These are phyloP conservation scores for Poecilia wingei DNA, from an alignment of 2,797 vertebrate genomes.

Conservation along the genomic window DNA sequence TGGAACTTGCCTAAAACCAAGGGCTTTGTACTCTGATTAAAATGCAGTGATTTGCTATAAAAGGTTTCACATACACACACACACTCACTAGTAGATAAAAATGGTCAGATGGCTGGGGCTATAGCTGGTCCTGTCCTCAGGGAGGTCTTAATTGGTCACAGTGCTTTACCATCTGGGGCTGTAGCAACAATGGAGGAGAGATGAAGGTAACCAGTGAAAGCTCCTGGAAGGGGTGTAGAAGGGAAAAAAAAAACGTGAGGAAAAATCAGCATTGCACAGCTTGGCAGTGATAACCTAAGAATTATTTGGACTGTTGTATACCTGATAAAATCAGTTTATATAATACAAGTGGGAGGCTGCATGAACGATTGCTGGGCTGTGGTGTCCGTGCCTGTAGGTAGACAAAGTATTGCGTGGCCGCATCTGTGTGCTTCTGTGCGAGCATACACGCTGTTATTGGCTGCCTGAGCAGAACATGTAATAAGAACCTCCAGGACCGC, in stretches of 20 bases:
- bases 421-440: slow-evolving; percentile 21
- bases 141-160: slow-evolving; percentile 84
- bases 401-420: slow-evolving; percentile 33
- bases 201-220: slow-evolving; percentile 59
- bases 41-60: slow-evolving; percentile 56
- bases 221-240: slow-evolving; percentile 47
- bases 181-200: slow-evolving; percentile 58
- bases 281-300: slow-evolving; percentile 56
- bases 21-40: slow-evolving; percentile 67
- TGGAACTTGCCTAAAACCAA: slow-evolving; percentile 41
- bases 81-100: slow-evolving; percentile 24
- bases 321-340: slow-evolving; percentile 59
- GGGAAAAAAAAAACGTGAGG: neutral
- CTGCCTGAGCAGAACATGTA: slow-evolving; percentile 54
- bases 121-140: slow-evolving; percentile 76
- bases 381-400: slow-evolving; percentile 40
- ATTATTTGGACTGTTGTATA: slow-evolving; percentile 56
- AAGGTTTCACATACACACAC: slow-evolving; percentile 29
- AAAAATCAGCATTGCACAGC: slow-evolving; percentile 36
- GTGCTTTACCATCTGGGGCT: slow-evolving; percentile 82
- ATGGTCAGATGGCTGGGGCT: slow-evolving; percentile 79
- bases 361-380: slow-evolving; percentile 20
- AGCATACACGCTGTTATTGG: slow-evolving; percentile 47
- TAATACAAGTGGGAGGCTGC: slow-evolving; percentile 36
- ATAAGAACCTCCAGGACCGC: slow-evolving; percentile 65